Evolutionary conservation across 2,113 vertebrate species (phyloP).

Genomic region (Vulpes ferrilata): DNA sequence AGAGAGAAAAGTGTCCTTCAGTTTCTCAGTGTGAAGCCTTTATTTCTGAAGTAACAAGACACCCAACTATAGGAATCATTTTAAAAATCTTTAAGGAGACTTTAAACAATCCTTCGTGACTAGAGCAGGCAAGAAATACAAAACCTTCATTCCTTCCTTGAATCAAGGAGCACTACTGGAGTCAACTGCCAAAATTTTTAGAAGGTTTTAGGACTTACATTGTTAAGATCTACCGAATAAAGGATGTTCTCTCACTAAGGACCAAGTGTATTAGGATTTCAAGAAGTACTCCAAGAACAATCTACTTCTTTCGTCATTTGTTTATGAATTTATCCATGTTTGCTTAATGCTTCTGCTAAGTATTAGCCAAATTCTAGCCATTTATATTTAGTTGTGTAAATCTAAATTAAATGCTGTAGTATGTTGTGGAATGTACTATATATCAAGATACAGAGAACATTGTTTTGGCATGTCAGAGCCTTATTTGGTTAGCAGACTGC

Average conservation of each 20-base stretch:
- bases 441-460: slow-evolving; percentile 85
- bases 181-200: slow-evolving; percentile 90
- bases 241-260: slow-evolving; percentile 88
- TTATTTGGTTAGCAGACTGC: slow-evolving; percentile 87
- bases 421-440: slow-evolving; percentile 89
- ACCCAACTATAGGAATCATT: slow-evolving; percentile 91
- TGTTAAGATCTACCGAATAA: slow-evolving; percentile 89
- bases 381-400: slow-evolving; percentile 89
- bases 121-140: slow-evolving; percentile 91
- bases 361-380: slow-evolving; percentile 86
- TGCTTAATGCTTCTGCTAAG: slow-evolving; percentile 89
- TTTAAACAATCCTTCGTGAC: slow-evolving; percentile 89
- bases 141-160: slow-evolving; percentile 95
- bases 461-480: slow-evolving; percentile 87
- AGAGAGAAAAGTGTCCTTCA: slow-evolving; percentile 97
- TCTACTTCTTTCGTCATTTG: slow-evolving; percentile 83
- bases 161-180: slow-evolving; percentile 98
- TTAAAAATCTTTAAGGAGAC: slow-evolving; percentile 86
- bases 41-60: slow-evolving; percentile 94
- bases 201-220: slow-evolving; percentile 89
- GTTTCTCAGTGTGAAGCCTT: slow-evolving; percentile 94
- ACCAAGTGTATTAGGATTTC: slow-evolving; percentile 89
- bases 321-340: slow-evolving; percentile 87
- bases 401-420: slow-evolving; percentile 88
- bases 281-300: slow-evolving; percentile 88